A percentile compares a stretch with the other conserved stretches of the same genome.
These are phyloP conservation scores for Ailuropoda melanoleuca DNA, from an alignment of 2,113 vertebrate genomes.

Conservation along the genomic window DNA sequence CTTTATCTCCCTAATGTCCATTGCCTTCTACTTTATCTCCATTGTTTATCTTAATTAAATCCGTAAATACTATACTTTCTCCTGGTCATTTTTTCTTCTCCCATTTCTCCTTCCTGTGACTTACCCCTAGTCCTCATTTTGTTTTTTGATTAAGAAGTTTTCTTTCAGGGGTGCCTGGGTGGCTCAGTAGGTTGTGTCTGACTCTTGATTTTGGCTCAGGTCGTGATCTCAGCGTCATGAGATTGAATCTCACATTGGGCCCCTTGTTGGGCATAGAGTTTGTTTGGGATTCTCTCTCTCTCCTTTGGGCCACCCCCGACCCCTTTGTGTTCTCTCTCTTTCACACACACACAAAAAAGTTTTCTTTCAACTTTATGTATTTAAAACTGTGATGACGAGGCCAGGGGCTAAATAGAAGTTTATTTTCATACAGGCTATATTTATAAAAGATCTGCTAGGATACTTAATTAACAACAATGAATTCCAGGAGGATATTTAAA, in stretches of 20 bases:
- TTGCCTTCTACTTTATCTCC: background rate
- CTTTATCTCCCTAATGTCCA: background rate
- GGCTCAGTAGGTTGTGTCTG: background rate
- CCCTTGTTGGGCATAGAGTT: background rate
- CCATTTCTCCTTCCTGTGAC: background rate
- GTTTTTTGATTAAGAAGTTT: background rate
- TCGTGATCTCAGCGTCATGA: background rate
- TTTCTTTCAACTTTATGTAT: slow-evolving; percentile 16
- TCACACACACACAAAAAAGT: background rate
- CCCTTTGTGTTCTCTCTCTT: background rate
- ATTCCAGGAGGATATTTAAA: slow-evolving; percentile 47
- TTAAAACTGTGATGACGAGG: slow-evolving; percentile 1
- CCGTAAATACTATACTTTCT: background rate
- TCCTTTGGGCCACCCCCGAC: background rate
- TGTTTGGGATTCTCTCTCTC: background rate
- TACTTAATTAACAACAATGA: slow-evolving; percentile 1
- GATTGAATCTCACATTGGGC: background rate
- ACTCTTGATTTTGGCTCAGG: background rate
- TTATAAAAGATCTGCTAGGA: slow-evolving; percentile 25
- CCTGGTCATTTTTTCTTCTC: background rate
- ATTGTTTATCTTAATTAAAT: background rate
- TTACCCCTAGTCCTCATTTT: background rate
- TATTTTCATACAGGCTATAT: slow-evolving; percentile 27
- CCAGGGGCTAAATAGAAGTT: background rate
- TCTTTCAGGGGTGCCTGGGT: background rate